These are phyloP conservation scores for Sylvia atricapilla DNA, from an alignment of 2,113 vertebrate genomes.

Conservation along the genomic window DNA sequence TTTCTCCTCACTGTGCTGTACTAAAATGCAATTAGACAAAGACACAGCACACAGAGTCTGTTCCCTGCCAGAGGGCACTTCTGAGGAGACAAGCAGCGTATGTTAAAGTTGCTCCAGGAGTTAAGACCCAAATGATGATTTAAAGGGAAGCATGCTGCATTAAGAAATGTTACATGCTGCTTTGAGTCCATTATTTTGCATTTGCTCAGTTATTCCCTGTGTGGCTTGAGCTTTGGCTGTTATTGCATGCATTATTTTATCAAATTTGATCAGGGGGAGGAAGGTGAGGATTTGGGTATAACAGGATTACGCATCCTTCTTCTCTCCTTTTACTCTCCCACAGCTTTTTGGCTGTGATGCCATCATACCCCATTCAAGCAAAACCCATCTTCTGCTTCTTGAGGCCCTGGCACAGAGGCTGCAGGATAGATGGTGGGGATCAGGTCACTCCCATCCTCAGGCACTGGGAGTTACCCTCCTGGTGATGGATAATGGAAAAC, in stretches of 20 bases:
- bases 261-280: constrained; percentile 15
- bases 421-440: background rate
- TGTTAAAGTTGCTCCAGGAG: constrained; percentile 37
- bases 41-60: background rate
- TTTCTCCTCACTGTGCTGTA: background rate
- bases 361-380: background rate
- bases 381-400: background rate
- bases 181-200: constrained; percentile 60
- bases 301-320: background rate
- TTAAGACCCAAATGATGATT: constrained; percentile 56
- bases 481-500: background rate
- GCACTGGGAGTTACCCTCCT: background rate
- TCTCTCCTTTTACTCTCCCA: background rate
- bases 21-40: constrained; percentile 23
- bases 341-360: background rate
- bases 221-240: constrained; percentile 52
- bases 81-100: background rate
- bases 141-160: constrained; percentile 48
- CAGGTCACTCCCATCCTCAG: fast-evolving
- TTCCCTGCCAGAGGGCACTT: constrained; percentile 49
- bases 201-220: constrained; percentile 49
- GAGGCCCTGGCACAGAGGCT: background rate
- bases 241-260: constrained; percentile 55
- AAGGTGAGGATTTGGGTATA: background rate
- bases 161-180: constrained; percentile 32